phyloP scores from a whole-genome alignment of 1,140 invertebrate species.

The Lepidostoma basale region DNA sequence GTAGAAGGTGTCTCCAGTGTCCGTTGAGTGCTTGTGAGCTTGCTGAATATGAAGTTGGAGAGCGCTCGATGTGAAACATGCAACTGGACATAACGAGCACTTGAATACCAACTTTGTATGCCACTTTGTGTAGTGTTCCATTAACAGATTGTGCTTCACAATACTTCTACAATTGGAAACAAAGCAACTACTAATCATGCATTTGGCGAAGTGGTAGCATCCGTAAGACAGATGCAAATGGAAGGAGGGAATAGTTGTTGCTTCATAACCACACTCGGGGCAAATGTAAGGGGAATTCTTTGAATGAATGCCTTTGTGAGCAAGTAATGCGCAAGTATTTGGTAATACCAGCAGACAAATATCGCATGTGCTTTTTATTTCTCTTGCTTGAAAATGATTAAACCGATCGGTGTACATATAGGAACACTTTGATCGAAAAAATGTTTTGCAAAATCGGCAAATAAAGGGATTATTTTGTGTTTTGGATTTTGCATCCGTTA shows the following conservation, averaged over 20 bases:
- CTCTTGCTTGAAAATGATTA: background rate
- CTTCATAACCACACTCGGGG: slow-evolving; percentile 58
- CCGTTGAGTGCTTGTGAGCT: background rate
- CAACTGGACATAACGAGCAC: slow-evolving; percentile 56
- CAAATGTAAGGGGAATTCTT: slow-evolving; percentile 57
- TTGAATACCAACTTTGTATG: slow-evolving; percentile 57
- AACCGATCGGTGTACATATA: background rate
- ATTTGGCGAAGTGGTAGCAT: slow-evolving; percentile 60
- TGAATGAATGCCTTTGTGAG: slow-evolving; percentile 58
- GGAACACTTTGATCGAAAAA: background rate
- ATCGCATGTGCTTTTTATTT: background rate
- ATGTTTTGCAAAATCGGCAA: background rate
- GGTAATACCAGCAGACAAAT: slow-evolving; percentile 51
- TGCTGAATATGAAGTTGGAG: background rate
- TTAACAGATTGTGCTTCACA: slow-evolving; percentile 49
- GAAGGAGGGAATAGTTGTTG: slow-evolving; percentile 45
- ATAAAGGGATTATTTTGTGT: background rate
- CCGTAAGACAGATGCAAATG: slow-evolving; percentile 59
- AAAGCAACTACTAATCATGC: slow-evolving; percentile 55
- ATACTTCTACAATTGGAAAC: slow-evolving; percentile 53
- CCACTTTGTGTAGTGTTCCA: slow-evolving; percentile 52
- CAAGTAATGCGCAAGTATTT: slow-evolving; percentile 55
- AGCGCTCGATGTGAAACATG: slow-evolving; percentile 47
- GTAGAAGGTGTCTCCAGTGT: slow-evolving; percentile 45
- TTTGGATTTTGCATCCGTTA: too few species aligned